These are phyloP conservation scores for Xylota segnis DNA, from an alignment of 2,888 invertebrate species.

Conservation along the genomic window DNA sequence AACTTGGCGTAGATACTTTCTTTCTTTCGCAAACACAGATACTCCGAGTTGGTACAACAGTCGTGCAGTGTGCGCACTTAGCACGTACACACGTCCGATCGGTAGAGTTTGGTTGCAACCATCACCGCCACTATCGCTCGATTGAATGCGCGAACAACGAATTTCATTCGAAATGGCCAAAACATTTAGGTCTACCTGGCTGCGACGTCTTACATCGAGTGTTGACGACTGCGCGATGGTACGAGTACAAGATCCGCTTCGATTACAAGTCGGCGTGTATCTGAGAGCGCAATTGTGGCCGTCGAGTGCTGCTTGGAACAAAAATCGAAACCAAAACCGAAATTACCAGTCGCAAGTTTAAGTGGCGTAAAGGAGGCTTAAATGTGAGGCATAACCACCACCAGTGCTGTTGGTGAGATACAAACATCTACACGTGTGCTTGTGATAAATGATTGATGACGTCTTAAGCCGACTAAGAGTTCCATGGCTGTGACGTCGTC, in stretches of 20 bases:
- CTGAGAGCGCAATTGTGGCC: slow-evolving; percentile 61
- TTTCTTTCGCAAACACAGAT: slow-evolving; percentile 33
- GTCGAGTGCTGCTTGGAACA: slow-evolving; percentile 50
- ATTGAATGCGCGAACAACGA: slow-evolving; percentile 44
- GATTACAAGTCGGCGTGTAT: slow-evolving; percentile 62
- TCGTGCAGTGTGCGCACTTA: slow-evolving; percentile 37
- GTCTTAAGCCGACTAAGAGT: background rate
- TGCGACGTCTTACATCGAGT: slow-evolving; percentile 24
- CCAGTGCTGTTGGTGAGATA: slow-evolving; percentile 15
- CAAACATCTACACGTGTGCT: slow-evolving; percentile 2
- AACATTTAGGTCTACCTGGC: slow-evolving; percentile 34
- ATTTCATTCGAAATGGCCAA: slow-evolving; percentile 27
- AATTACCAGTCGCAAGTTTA: slow-evolving; percentile 54
- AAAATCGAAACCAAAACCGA: slow-evolving; percentile 35
- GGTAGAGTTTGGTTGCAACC: slow-evolving; percentile 51
- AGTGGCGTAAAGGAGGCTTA: slow-evolving; percentile 53
- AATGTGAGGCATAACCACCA: slow-evolving; percentile 30
- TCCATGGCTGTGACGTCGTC: slow-evolving; percentile 10
- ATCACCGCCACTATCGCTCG: slow-evolving; percentile 30
- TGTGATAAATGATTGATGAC: background rate
- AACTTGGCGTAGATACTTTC: slow-evolving; percentile 52
- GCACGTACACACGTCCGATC: slow-evolving; percentile 62
- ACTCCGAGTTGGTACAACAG: slow-evolving; percentile 14
- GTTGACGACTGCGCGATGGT: slow-evolving; percentile 18
- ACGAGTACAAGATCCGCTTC: slow-evolving; percentile 47